A percentile compares a stretch with the other conserved stretches of the same genome.
phyloP scores from a whole-genome alignment of 2,888 invertebrate genomes.

The Prenolepis imparis region DNA sequence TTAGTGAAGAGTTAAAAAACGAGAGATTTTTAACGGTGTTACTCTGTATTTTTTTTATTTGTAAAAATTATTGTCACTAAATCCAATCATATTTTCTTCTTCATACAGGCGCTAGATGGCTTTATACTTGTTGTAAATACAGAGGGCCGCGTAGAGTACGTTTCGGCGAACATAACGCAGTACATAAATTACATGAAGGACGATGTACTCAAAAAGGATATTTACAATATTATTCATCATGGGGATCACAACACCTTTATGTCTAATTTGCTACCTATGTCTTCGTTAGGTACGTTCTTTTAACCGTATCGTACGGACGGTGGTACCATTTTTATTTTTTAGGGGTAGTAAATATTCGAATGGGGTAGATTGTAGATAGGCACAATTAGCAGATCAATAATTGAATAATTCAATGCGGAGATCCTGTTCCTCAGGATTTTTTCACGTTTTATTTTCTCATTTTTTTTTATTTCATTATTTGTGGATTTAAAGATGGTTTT shows the following conservation, averaged over 20 bases:
- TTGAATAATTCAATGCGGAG: slow-evolving; percentile 16
- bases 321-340: neutral
- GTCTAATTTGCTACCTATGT: slow-evolving; percentile 91
- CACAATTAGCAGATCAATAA: slow-evolving; percentile 1
- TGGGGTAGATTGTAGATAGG: slow-evolving; percentile 34
- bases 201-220: slow-evolving; percentile 93
- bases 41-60: neutral
- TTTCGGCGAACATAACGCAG: slow-evolving; percentile 96
- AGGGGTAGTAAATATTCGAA: neutral
- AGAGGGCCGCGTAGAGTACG: slow-evolving; percentile 97
- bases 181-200: slow-evolving; percentile 95
- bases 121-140: slow-evolving; percentile 96
- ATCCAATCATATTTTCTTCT: slow-evolving; percentile 35
- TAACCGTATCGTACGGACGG: neutral
- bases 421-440: neutral
- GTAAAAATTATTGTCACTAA: neutral
- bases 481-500: neutral
- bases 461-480: slow-evolving; percentile 21
- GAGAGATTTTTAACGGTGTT: neutral
- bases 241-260: slow-evolving; percentile 96
- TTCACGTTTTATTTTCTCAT: slow-evolving; percentile 30
- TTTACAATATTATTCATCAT: slow-evolving; percentile 97
- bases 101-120: slow-evolving; percentile 93
- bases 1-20: neutral
- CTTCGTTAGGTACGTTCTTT: slow-evolving; percentile 87